Evolutionary conservation across 2,888 invertebrate genomes (phyloP).

Genomic region (Drosophila limbata): DNA sequence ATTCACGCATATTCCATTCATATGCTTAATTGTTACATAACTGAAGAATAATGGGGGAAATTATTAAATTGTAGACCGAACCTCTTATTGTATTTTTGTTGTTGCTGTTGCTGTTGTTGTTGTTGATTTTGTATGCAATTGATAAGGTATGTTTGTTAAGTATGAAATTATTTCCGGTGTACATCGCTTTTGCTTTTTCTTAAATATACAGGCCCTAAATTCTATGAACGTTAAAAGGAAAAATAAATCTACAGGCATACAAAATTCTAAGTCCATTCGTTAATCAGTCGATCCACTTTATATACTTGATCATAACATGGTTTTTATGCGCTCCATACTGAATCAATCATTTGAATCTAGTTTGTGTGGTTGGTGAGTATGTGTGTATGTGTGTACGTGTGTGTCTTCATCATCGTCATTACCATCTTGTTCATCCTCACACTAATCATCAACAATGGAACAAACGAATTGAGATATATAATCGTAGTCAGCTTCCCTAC

Average conservation of each 20-base stretch:
- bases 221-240: constrained; percentile 76
- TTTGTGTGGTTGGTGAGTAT: constrained; percentile 21
- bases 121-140: constrained; percentile 5
- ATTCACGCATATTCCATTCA: constrained; percentile 5
- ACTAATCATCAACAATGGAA: constrained; percentile 85
- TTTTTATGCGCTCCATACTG: constrained; percentile 47
- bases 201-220: constrained; percentile 71
- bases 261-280: constrained; percentile 83
- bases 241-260: constrained; percentile 79
- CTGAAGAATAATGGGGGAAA: background rate
- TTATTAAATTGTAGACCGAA: constrained; percentile 8
- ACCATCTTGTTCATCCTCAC: constrained; percentile 48
- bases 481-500: constrained; percentile 84
- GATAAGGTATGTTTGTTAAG: constrained; percentile 19
- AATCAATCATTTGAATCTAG: constrained; percentile 53
- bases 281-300: constrained; percentile 77
- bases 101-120: background rate
- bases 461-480: constrained; percentile 85
- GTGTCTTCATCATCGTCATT: constrained; percentile 68
- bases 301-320: constrained; percentile 63
- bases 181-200: constrained; percentile 35
- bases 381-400: constrained; percentile 21
- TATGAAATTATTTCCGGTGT: constrained; percentile 22
- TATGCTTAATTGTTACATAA: constrained; percentile 10
- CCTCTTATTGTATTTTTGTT: background rate